These are phyloP conservation scores for Diarsia rubi DNA, from an alignment of 2,888 invertebrate genomes.

Conservation along the genomic window DNA sequence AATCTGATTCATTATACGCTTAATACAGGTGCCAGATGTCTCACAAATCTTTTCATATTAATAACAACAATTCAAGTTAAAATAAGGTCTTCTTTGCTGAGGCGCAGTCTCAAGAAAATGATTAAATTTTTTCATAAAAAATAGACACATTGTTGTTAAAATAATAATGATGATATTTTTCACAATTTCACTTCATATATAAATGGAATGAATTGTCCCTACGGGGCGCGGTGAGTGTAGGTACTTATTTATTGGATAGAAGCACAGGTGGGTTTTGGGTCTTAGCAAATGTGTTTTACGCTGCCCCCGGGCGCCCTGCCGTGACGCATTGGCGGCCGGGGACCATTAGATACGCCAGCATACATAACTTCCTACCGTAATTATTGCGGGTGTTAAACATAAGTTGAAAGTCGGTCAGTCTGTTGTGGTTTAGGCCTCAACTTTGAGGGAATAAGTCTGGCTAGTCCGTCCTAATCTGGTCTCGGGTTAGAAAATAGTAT, in stretches of 20 bases:
- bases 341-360: conserved; percentile 68
- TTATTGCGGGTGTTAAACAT: conserved; percentile 61
- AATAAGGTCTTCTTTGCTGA: background rate
- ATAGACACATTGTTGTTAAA: conserved; percentile 28
- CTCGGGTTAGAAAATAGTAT: background rate
- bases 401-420: conserved; percentile 55
- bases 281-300: conserved; percentile 81
- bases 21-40: conserved; percentile 12
- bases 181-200: conserved; percentile 78
- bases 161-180: conserved; percentile 62
- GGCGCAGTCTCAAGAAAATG: background rate
- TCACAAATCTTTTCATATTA: conserved; percentile 7
- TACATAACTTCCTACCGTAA: conserved; percentile 63
- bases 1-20: conserved; percentile 20
- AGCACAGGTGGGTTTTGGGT: conserved; percentile 80
- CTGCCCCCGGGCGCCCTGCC: conserved; percentile 76
- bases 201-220: conserved; percentile 81
- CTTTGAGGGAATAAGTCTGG: conserved; percentile 21
- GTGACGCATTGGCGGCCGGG: conserved; percentile 78
- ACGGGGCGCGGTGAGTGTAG: conserved; percentile 72
- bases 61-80: conserved; percentile 7
- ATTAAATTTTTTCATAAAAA: background rate
- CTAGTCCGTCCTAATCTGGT: background rate
- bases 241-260: conserved; percentile 81
- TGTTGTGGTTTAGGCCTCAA: conserved; percentile 35